These are phyloP conservation scores for Salminus brasiliensis DNA, from an alignment of 2,113 vertebrate species.

Conservation along the genomic window DNA sequence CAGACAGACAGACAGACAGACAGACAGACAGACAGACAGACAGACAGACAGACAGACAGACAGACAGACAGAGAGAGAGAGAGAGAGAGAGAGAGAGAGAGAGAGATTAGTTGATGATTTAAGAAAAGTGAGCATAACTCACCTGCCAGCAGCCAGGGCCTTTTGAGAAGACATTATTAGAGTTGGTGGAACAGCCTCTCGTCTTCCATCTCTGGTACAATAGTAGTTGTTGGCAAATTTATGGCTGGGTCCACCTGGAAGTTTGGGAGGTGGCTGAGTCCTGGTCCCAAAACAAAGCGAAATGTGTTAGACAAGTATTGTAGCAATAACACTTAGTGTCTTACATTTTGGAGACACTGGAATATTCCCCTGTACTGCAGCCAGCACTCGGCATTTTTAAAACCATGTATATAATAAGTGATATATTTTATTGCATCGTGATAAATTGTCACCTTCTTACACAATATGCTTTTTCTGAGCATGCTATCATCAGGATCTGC, in stretches of 20 bases:
- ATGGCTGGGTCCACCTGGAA: constrained; percentile 90
- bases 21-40: too few relatives aligned
- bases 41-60: too few relatives aligned
- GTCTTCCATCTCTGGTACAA: constrained; percentile 86
- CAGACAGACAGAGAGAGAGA: too few relatives aligned
- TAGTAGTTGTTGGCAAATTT: constrained; percentile 87
- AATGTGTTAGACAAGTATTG: not conserved
- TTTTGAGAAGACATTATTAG: constrained; percentile 83
- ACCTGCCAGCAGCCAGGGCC: constrained; percentile 80
- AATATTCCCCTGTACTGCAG: too few relatives aligned
- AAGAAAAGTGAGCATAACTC: constrained; percentile 32
- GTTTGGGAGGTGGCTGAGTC: constrained; percentile 85
- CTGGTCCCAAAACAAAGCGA: constrained; percentile 59
- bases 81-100: not conserved
- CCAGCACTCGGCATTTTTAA: too few relatives aligned
- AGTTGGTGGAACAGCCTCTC: constrained; percentile 79
- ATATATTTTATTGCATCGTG: too few relatives aligned
- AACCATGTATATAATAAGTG: too few relatives aligned
- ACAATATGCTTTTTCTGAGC: too few relatives aligned
- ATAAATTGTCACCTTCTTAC: too few relatives aligned
- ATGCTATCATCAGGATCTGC: too few relatives aligned
- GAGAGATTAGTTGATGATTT: not conserved
- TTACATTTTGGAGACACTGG: too few relatives aligned
- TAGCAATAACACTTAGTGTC: not conserved
- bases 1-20: too few relatives aligned